These are phyloP conservation scores for Melanotus villosus DNA, from an alignment of 2,888 invertebrate genomes.

Conservation along the genomic window DNA sequence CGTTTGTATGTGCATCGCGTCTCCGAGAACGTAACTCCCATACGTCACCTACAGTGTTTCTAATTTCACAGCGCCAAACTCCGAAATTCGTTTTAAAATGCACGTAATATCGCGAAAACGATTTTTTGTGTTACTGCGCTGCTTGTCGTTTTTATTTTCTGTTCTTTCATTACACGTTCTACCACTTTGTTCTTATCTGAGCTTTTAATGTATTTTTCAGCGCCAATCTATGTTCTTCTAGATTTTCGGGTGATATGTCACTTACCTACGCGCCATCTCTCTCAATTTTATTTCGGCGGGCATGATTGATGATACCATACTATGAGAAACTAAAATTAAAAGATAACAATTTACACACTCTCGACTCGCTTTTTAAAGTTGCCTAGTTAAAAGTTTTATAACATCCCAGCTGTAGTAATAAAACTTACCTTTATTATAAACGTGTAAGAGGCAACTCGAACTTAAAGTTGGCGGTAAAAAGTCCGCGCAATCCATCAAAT, in stretches of 20 bases:
- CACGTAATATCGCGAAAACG: conserved; percentile 47
- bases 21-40: conserved; percentile 41
- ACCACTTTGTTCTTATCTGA: conserved; percentile 45
- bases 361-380: conserved; percentile 31
- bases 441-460: not conserved
- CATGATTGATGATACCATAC: conserved; percentile 34
- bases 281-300: conserved; percentile 25
- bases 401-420: conserved; percentile 28
- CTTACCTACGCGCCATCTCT: conserved; percentile 28
- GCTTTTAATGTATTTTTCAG: conserved; percentile 43
- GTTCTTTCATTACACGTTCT: conserved; percentile 46
- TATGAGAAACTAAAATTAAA: conserved; percentile 36
- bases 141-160: conserved; percentile 42
- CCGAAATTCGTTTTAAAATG: conserved; percentile 49
- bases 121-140: conserved; percentile 42
- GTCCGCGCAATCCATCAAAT: not conserved
- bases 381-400: conserved; percentile 37
- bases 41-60: conserved; percentile 51
- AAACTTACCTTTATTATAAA: conserved; percentile 24
- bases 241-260: conserved; percentile 37
- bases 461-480: conserved; percentile 6
- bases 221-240: conserved; percentile 43
- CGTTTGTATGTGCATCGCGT: conserved; percentile 46
- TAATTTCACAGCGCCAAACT: conserved; percentile 44
- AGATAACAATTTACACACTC: conserved; percentile 40